Percentiles rank a stretch among this genome's conserved stretches.
phyloP scores from a whole-genome alignment of 2,797 vertebrate genomes.

The Tarsius wallacei region DNA sequence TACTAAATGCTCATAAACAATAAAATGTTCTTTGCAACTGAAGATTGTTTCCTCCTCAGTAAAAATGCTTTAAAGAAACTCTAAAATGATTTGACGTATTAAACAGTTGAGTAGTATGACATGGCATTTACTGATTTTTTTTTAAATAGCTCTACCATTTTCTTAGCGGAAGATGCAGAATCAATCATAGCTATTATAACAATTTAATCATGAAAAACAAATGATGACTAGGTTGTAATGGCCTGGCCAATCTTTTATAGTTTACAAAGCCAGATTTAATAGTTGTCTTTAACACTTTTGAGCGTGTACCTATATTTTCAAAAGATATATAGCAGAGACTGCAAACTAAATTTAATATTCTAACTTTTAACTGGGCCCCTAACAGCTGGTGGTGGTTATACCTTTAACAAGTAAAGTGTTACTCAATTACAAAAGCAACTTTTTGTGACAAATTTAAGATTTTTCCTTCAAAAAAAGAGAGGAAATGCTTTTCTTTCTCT shows the following conservation, averaged over 20 bases:
- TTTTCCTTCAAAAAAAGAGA: neutral
- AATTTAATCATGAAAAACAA: conserved; percentile 88
- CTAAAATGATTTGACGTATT: conserved; percentile 65
- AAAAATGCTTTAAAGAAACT: conserved; percentile 71
- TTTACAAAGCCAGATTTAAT: conserved; percentile 71
- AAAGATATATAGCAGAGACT: neutral
- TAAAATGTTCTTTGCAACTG: conserved; percentile 42
- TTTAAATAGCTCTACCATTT: conserved; percentile 83
- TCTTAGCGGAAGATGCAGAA: conserved; percentile 85
- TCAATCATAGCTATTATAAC: conserved; percentile 77
- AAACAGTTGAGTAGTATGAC: conserved; percentile 60
- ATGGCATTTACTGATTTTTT: conserved; percentile 81
- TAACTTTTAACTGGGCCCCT: neutral
- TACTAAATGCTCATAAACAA: neutral
- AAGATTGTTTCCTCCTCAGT: conserved; percentile 52
- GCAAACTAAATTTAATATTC: neutral
- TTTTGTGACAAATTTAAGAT: neutral
- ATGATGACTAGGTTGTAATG: conserved; percentile 68
- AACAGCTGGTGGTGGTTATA: neutral
- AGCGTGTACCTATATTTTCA: neutral
- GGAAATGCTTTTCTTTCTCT: neutral
- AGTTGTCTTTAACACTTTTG: conserved; percentile 25
- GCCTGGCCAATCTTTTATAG: conserved; percentile 62
- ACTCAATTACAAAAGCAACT: neutral
- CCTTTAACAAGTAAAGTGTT: neutral